phyloP scores from a whole-genome alignment of 2,113 vertebrate species.

The Anthoscopus minutus region DNA sequence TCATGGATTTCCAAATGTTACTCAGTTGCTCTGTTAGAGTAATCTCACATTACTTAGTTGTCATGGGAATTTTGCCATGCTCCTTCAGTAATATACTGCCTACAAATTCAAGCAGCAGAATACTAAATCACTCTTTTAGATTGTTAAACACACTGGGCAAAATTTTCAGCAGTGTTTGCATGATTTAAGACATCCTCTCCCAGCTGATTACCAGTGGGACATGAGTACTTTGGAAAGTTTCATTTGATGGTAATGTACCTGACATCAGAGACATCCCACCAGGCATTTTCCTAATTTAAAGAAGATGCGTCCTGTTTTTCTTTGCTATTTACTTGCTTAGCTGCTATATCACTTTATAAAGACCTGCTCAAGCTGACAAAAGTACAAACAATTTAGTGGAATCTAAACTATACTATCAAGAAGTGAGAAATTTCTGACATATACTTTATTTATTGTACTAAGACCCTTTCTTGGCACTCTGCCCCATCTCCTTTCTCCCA shows the following conservation, averaged over 20 bases:
- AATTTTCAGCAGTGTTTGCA: not conserved
- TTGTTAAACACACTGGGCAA: not conserved
- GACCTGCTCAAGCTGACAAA: not conserved
- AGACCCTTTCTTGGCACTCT: not conserved
- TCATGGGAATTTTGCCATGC: not conserved
- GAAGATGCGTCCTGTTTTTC: not conserved
- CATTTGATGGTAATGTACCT: not conserved
- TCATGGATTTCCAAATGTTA: not conserved
- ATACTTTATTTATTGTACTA: not conserved
- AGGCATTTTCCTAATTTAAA: not conserved
- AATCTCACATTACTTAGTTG: not conserved
- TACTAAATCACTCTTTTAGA: not conserved
- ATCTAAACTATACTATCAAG: not conserved
- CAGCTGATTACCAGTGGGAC: not conserved
- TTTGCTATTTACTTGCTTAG: not conserved
- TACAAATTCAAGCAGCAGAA: not conserved
- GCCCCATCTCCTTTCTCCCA: not conserved
- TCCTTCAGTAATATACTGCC: not conserved
- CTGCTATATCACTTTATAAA: not conserved
- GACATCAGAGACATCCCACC: not conserved
- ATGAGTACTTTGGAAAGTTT: not conserved
- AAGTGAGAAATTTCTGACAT: not conserved
- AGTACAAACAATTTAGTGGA: not conserved
- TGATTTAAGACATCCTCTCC: not conserved
- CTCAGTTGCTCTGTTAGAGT: not conserved